Evolutionary conservation across 2,888 invertebrate species (phyloP).

Genomic region (Elegia similella): DNA sequence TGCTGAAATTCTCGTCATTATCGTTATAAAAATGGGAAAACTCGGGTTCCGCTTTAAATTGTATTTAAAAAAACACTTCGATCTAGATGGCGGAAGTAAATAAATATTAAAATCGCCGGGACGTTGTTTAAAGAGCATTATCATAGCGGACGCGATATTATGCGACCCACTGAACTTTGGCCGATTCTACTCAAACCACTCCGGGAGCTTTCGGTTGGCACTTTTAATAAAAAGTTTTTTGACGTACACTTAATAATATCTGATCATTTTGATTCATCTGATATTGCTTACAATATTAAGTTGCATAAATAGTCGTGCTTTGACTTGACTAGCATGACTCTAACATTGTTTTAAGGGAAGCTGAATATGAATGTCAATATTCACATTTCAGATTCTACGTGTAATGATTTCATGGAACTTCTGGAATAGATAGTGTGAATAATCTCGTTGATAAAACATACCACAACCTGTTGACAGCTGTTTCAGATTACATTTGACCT

Average conservation of each 20-base stretch:
- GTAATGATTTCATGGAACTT: no score
- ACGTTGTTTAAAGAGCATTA: constrained; percentile 52
- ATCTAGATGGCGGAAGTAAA: constrained; percentile 37
- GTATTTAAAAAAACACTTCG: constrained; percentile 44
- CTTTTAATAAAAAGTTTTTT: constrained; percentile 38
- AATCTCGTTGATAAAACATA: no score
- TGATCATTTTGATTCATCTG: neutral
- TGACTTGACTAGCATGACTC: neutral
- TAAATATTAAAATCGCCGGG: constrained; percentile 49
- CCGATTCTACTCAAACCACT: constrained; percentile 35
- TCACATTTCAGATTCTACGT: no score
- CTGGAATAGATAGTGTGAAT: no score
- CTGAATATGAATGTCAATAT: neutral
- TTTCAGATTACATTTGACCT: neutral
- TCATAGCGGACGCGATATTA: constrained; percentile 46
- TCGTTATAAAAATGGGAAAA: constrained; percentile 56
- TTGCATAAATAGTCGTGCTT: neutral
- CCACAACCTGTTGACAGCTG: neutral
- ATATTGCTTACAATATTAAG: neutral
- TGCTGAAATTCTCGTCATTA: constrained; percentile 52
- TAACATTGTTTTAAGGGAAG: neutral
- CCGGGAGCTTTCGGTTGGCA: constrained; percentile 35
- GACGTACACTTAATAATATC: neutral
- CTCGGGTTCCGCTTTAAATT: constrained; percentile 42
- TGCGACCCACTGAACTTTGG: constrained; percentile 49